phyloP scores from a whole-genome alignment of 1,140 invertebrate species.

The Temnothorax longispinosus region DNA sequence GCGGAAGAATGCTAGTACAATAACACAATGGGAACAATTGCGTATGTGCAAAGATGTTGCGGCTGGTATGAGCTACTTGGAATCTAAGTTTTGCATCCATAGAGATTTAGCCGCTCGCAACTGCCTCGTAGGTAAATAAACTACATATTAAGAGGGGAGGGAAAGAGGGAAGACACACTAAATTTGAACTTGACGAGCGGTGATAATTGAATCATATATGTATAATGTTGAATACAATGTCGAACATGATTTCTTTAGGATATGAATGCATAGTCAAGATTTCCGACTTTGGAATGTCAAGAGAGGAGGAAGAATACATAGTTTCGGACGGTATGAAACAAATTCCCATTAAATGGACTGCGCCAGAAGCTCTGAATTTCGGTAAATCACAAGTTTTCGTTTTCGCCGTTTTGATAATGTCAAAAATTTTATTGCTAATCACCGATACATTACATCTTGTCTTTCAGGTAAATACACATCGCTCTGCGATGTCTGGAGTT shows the following conservation, averaged over 20 bases:
- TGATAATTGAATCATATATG: neutral
- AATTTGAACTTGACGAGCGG: neutral
- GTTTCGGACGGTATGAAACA: constrained; percentile 99
- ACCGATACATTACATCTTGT: constrained; percentile 28
- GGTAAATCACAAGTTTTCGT: constrained; percentile 86
- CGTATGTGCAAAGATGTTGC: constrained; percentile 98
- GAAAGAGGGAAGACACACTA: neutral
- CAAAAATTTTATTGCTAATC: constrained; percentile 6
- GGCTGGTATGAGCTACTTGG: constrained; percentile 97
- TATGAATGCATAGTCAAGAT: constrained; percentile 96
- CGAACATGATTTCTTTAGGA: constrained; percentile 82
- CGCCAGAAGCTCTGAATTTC: constrained; percentile 98
- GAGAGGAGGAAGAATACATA: constrained; percentile 98
- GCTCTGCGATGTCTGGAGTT: constrained; percentile 99
- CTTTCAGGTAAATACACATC: constrained; percentile 96
- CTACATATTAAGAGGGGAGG: neutral
- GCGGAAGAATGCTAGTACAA: constrained; percentile 90
- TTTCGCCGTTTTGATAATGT: neutral
- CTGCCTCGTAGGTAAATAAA: constrained; percentile 92
- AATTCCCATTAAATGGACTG: constrained; percentile 99
- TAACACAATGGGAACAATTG: constrained; percentile 91
- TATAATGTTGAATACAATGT: neutral
- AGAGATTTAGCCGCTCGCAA: constrained; percentile 98
- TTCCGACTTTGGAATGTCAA: constrained; percentile 99
- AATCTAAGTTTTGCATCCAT: constrained; percentile 98